phyloP scores from a whole-genome alignment of 2,888 invertebrate species.

The Drosophila recens region DNA sequence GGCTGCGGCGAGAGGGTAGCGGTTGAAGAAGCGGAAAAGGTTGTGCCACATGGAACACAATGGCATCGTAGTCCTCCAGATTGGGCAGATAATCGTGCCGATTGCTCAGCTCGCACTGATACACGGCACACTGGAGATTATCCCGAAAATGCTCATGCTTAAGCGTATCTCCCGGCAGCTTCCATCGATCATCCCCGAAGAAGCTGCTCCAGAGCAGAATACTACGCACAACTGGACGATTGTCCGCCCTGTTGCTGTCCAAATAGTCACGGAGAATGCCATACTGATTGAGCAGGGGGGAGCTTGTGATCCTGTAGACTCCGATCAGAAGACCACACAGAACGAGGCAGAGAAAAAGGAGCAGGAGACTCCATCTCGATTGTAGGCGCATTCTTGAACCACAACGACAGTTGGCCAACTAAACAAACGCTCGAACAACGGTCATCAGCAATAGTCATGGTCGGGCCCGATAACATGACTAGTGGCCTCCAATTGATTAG shows the following conservation, averaged over 20 bases:
- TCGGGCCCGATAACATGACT: slow-evolving; percentile 17
- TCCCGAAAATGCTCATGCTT: slow-evolving; percentile 74
- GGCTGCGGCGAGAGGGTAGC: slow-evolving; percentile 82
- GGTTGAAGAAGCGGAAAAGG: slow-evolving; percentile 79
- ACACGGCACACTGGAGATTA: slow-evolving; percentile 81
- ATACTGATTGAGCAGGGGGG: slow-evolving; percentile 79
- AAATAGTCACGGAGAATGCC: slow-evolving; percentile 68
- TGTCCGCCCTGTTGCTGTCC: neutral
- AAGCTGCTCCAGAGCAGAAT: slow-evolving; percentile 83
- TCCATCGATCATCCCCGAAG: slow-evolving; percentile 80
- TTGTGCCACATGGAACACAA: slow-evolving; percentile 86
- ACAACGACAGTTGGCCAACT: slow-evolving; percentile 19
- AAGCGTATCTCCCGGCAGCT: slow-evolving; percentile 71
- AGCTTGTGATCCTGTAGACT: slow-evolving; percentile 53
- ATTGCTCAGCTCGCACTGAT: slow-evolving; percentile 86
- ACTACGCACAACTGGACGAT: slow-evolving; percentile 44
- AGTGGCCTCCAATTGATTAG: slow-evolving; percentile 20
- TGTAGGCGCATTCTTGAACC: slow-evolving; percentile 33
- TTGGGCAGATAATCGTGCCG: slow-evolving; percentile 78
- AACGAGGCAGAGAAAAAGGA: slow-evolving; percentile 26
- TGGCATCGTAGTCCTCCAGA: slow-evolving; percentile 86
- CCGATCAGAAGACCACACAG: slow-evolving; percentile 25
- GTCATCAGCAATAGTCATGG: slow-evolving; percentile 52
- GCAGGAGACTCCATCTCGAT: slow-evolving; percentile 28
- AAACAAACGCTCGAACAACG: slow-evolving; percentile 37